Conservation (phyloP, 2,113 vertebrate genomes). For the Alethe castanea region DNA sequence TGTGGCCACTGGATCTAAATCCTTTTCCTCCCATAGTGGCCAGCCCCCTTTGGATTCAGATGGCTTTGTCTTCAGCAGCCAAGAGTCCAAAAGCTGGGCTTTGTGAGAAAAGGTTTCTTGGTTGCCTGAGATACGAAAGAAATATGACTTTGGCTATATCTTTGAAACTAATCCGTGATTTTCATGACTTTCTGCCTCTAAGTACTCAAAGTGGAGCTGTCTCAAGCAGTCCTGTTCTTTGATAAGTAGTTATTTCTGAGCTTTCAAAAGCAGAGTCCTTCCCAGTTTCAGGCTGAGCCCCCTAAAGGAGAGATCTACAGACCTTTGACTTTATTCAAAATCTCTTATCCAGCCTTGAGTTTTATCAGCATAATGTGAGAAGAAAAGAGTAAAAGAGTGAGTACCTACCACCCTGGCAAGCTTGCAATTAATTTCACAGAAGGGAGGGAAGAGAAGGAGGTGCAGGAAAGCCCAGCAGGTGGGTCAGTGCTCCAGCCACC, state of each 20-base stretch:
- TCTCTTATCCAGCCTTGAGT: background rate
- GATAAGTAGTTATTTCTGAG: background rate
- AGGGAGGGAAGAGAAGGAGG: background rate
- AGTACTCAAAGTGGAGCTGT: background rate
- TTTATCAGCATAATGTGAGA: background rate
- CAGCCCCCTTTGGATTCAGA: background rate
- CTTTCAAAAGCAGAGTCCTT: background rate
- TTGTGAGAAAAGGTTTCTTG: background rate
- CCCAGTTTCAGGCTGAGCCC: background rate
- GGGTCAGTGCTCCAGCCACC: background rate
- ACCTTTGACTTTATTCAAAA: background rate
- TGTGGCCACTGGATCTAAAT: background rate
- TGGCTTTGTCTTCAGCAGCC: background rate
- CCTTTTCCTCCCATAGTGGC: background rate
- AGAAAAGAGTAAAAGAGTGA: background rate
- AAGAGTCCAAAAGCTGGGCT: background rate
- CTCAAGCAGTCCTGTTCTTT: background rate
- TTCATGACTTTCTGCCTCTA: background rate
- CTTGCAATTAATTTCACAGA: background rate
- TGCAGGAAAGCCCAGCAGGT: background rate
- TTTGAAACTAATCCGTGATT: slow-evolving; percentile 3
- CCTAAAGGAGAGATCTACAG: background rate
- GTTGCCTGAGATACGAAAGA: background rate
- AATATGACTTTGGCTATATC: background rate
- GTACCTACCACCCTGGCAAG: background rate